Evolutionary conservation across 2,888 invertebrate species (phyloP).

Genomic region (Germaria angustata): DNA sequence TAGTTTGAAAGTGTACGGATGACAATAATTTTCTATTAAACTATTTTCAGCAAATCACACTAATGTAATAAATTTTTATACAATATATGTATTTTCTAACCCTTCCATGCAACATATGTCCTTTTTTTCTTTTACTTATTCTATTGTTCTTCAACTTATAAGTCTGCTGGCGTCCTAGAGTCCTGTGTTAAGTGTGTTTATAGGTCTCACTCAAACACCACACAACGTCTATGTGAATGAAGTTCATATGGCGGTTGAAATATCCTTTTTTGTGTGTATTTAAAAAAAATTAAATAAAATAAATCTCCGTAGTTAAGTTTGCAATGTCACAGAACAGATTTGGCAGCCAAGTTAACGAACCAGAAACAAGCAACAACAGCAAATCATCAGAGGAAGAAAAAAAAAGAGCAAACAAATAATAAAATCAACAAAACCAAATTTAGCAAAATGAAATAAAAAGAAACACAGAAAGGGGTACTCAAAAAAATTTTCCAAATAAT

Average conservation of each 20-base stretch:
- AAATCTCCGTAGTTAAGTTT: slow-evolving; percentile 48
- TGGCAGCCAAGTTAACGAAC: slow-evolving; percentile 58
- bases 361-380: slow-evolving; percentile 36
- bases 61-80: too few species aligned
- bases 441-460: not conserved
- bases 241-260: not conserved
- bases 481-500: slow-evolving; percentile 17
- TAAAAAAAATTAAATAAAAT: slow-evolving; percentile 5
- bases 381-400: slow-evolving; percentile 8
- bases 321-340: slow-evolving; percentile 57
- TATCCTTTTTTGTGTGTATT: too few species aligned
- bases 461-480: slow-evolving; percentile 14
- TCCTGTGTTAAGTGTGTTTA: slow-evolving; percentile 60
- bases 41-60: too few species aligned
- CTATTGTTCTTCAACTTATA: not conserved
- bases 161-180: slow-evolving; percentile 47
- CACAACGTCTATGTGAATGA: slow-evolving; percentile 32
- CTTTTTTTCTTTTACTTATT: not conserved
- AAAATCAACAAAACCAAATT: slow-evolving; percentile 3
- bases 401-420: not conserved
- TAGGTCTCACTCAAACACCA: slow-evolving; percentile 49
- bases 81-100: too few species aligned
- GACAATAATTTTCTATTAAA: too few species aligned
- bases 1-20: too few species aligned
- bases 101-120: not conserved